These are phyloP conservation scores for Ictalurus punctatus DNA, from an alignment of 2,113 vertebrate species.

Conservation along the genomic window DNA sequence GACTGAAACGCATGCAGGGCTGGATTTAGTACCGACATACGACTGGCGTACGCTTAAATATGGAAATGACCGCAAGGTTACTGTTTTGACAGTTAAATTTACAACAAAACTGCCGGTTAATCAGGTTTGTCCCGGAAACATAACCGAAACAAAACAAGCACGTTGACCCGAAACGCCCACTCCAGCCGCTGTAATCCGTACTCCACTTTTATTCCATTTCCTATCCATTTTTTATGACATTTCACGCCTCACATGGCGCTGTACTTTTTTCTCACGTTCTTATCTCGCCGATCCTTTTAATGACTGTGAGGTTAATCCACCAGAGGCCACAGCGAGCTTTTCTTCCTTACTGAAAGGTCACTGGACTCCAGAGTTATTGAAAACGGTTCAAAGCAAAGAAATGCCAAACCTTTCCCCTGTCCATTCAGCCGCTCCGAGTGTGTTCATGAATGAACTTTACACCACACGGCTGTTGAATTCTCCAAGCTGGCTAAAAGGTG, in stretches of 20 bases:
- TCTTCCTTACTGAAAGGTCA: slow-evolving; percentile 48
- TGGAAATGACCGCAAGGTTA: neutral
- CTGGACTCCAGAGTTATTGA: slow-evolving; percentile 39
- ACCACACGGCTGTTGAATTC: neutral
- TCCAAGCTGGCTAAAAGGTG: neutral
- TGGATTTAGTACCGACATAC: neutral
- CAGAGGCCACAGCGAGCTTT: slow-evolving; percentile 32
- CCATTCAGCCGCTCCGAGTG: slow-evolving; percentile 24
- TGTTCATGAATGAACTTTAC: slow-evolving; percentile 12
- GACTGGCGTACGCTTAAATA: neutral
- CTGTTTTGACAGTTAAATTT: neutral
- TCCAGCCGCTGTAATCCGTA: neutral
- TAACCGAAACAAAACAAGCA: neutral
- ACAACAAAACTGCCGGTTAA: neutral
- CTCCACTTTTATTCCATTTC: neutral
- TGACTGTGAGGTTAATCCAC: slow-evolving; percentile 49
- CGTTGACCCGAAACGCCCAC: neutral
- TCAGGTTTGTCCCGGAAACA: neutral
- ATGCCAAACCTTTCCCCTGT: slow-evolving; percentile 37
- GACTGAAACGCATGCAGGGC: neutral
- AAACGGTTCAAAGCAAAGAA: slow-evolving; percentile 51
- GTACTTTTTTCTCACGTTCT: slow-evolving; percentile 20
- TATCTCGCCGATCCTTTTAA: slow-evolving; percentile 44
- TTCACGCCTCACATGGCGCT: slow-evolving; percentile 34
- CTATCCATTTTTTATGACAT: slow-evolving; percentile 40